phyloP scores from a whole-genome alignment of 2,888 invertebrate genomes.

The Homarus gammarus region DNA sequence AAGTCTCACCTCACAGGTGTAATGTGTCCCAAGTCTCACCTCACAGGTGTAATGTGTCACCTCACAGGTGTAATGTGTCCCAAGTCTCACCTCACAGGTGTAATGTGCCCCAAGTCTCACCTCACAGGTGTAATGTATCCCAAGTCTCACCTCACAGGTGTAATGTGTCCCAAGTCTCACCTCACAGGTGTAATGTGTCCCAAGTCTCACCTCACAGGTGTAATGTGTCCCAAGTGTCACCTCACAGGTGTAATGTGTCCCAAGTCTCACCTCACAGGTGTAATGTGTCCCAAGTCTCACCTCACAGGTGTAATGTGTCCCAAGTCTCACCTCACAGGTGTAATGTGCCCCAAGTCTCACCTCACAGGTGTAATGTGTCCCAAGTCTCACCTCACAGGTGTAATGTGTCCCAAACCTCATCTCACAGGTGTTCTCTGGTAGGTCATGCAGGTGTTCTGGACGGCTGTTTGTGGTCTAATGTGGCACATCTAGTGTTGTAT shows the following conservation, averaged over 20 bases:
- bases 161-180: background rate
- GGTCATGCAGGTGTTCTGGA: background rate
- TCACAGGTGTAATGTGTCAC: background rate
- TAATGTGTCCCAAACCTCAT: background rate
- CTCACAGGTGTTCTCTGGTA: background rate
- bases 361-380: background rate
- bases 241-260: background rate
- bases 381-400: background rate
- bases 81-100: background rate
- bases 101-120: background rate
- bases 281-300: too few relatives aligned
- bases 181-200: background rate
- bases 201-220: background rate
- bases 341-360: background rate
- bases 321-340: background rate
- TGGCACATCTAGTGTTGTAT: too few relatives aligned
- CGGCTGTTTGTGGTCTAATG: too few relatives aligned
- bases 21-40: too few relatives aligned
- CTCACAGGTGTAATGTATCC: background rate
- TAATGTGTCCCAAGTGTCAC: background rate
- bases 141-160: background rate
- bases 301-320: background rate
- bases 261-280: too few relatives aligned
- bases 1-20: background rate
- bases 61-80: background rate